Evolutionary conservation across 2,113 vertebrate genomes (phyloP).

Genomic region (Petaurus breviceps): DNA sequence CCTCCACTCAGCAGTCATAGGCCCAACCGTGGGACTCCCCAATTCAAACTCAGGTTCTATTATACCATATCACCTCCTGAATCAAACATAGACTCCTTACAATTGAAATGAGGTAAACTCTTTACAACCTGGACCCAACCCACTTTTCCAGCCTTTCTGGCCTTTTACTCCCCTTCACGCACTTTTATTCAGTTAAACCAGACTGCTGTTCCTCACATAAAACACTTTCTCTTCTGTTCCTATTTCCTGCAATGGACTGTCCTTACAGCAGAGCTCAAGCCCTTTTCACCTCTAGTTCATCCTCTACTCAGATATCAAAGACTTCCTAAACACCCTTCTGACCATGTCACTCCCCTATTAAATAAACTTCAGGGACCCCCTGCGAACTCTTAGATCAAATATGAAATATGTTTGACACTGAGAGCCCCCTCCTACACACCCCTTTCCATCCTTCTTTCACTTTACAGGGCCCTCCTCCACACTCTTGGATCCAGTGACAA

Average conservation of each 20-base stretch:
- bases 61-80: background rate
- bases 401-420: background rate
- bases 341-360: background rate
- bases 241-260: background rate
- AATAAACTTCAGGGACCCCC: background rate
- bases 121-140: background rate
- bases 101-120: background rate
- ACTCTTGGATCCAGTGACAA: background rate
- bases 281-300: background rate
- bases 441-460: background rate
- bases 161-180: background rate
- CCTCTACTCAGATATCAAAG: background rate
- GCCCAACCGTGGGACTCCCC: background rate
- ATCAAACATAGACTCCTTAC: background rate
- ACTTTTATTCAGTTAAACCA: background rate
- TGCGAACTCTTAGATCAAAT: background rate
- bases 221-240: background rate
- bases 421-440: too few relatives aligned
- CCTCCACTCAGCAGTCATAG: background rate
- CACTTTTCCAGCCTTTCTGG: background rate
- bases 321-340: background rate
- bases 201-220: background rate
- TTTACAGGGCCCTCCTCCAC: background rate
- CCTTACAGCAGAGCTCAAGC: background rate
- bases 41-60: background rate